Evolutionary conservation across 2,113 vertebrate species (phyloP), one percentile per base, ranked within the genome.

Genomic region (Lepus europaeus): DNA sequence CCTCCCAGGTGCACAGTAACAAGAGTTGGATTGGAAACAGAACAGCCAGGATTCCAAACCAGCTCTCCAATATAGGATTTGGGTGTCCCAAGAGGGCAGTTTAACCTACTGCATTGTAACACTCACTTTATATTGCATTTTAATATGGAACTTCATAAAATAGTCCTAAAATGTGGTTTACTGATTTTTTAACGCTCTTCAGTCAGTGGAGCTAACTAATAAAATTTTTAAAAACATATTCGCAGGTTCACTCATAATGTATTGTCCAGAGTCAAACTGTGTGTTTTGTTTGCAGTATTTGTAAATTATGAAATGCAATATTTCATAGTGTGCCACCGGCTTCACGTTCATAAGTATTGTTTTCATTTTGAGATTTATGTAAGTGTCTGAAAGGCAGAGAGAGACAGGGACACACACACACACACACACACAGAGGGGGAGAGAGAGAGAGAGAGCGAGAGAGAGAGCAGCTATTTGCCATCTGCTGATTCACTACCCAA

Each of bases 181-280:
- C 27, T 36, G 59, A 82, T 80, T 85, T 84, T 91, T 85, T 91
- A 73, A 77, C 39, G 76, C 14, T 87, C 23, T 39, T 78, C 22
- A 81, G 78, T 39, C 19, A 77, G 45, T n/a, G 61, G 16, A 68
- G 25, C 33, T 87, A 33, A 31, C 1, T 76, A 49, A 83, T 76
- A 83, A 95, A 96, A 91, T 74, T 80, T 20, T 80, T 76, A 93
- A 86, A 95, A 96, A 20, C 29, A 74, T 74, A 76, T 64, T 95
- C 31, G 93, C 45, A 89, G 59, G 39, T 31, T 84, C 36, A 13
- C n/a, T 83, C 51, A 17, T 27, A 12, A 5, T 14, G 5, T 80
- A 27, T 23, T 51, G 83, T 76, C 14, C 33, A 73, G 64, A 82
- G 25, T 83, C 61, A 94, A 64, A 86, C 33, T 61, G 3, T 87